A percentile compares a stretch with the other conserved stretches of the same genome.
Evolutionary conservation across 1,140 invertebrate species (phyloP).

Genomic region (Trichonephila inaurata): DNA sequence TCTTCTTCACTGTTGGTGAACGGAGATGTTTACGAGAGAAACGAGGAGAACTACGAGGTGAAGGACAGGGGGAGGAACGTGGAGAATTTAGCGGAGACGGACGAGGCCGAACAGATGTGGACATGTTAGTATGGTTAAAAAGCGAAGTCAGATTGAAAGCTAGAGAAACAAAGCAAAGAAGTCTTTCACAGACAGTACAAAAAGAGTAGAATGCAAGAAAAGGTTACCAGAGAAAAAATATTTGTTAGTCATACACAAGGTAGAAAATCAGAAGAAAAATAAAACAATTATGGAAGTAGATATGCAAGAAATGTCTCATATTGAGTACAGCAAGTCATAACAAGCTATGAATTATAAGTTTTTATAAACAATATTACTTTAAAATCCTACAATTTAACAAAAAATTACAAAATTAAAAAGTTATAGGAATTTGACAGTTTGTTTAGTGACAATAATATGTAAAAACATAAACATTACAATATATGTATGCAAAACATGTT

Average conservation of each 20-base stretch:
- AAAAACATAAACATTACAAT: too few species aligned
- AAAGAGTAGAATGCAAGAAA: background rate
- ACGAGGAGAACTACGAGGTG: conserved; percentile 68
- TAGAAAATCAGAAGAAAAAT: background rate
- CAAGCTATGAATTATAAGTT: too few species aligned
- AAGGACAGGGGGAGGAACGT: conserved; percentile 67
- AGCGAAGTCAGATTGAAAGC: conserved; percentile 55
- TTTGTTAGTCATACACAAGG: too few species aligned
- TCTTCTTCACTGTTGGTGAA: conserved; percentile 66
- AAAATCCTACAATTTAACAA: too few species aligned
- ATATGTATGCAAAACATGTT: too few species aligned
- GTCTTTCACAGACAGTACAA: background rate
- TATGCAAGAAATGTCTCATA: too few species aligned
- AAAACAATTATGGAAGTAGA: background rate
- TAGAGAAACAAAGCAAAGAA: conserved; percentile 14
- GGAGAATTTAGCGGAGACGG: conserved; percentile 67
- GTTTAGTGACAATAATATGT: too few species aligned
- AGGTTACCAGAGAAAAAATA: background rate
- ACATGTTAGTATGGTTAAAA: conserved; percentile 66
- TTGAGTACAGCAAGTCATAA: too few species aligned
- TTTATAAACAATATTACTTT: too few species aligned
- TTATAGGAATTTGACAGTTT: too few species aligned
- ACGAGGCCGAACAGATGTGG: conserved; percentile 73
- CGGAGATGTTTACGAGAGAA: conserved; percentile 67
- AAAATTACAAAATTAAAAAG: too few species aligned